Evolutionary conservation across 2,888 invertebrate species (phyloP).

Genomic region (Pollenia amentaria): DNA sequence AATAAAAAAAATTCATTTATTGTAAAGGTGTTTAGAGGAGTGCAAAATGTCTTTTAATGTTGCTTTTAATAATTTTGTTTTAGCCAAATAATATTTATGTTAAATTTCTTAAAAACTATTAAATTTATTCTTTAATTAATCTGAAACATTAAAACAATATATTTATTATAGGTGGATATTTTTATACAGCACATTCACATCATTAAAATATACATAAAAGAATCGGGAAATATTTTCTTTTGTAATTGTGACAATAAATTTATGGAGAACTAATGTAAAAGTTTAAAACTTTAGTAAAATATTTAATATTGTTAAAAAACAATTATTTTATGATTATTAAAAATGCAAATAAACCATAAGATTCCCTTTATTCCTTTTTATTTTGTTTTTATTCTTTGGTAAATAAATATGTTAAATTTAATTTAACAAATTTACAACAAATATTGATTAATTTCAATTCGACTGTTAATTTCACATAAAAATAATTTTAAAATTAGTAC

Average conservation of each 20-base stretch:
- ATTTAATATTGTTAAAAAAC: conserved; percentile 3
- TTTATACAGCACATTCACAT: conserved; percentile 27
- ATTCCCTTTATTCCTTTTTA: conserved; percentile 19
- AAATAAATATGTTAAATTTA: conserved; percentile 62
- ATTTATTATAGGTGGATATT: not conserved
- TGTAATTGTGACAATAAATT: conserved; percentile 58
- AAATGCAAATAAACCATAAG: conserved; percentile 10
- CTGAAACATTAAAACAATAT: conserved; percentile 15
- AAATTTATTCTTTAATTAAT: conserved; percentile 23
- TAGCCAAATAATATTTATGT: conserved; percentile 20
- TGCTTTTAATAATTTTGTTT: not conserved
- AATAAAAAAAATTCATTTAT: conserved; percentile 24
- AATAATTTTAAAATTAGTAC: conserved; percentile 32
- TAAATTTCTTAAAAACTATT: conserved; percentile 22
- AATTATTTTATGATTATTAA: not conserved
- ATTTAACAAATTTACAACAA: conserved; percentile 65
- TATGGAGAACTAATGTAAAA: conserved; percentile 4
- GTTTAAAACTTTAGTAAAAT: not conserved
- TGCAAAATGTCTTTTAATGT: conserved; percentile 35
- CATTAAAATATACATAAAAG: not conserved
- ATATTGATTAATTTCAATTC: conserved; percentile 50
- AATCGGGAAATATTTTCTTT: not conserved
- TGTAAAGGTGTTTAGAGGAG: conserved; percentile 16
- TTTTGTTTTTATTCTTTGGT: conserved; percentile 70
- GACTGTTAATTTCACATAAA: conserved; percentile 54